phyloP scores from a whole-genome alignment of 2,888 invertebrate genomes.

The Caenorhabditis sinica region DNA sequence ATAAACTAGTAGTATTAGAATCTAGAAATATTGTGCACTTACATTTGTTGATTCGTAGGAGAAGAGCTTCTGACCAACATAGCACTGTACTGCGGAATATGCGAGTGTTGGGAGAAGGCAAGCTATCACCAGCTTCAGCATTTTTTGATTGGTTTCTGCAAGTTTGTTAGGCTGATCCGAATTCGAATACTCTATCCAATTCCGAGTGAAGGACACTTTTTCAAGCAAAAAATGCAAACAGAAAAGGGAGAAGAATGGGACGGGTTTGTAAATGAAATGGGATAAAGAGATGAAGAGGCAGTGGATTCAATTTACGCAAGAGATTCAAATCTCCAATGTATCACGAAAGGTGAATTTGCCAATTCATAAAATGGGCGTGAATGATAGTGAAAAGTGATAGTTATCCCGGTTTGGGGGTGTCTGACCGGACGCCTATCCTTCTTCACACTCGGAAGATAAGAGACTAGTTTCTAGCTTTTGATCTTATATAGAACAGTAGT shows the following conservation, averaged over 20 bases:
- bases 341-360: slow-evolving; percentile 56
- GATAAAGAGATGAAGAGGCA: slow-evolving; percentile 1
- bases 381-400: slow-evolving; percentile 57
- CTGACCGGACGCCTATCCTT: slow-evolving; percentile 38
- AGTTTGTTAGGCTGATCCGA: not conserved
- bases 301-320: slow-evolving; percentile 16
- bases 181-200: not conserved
- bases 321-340: slow-evolving; percentile 32
- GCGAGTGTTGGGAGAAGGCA: slow-evolving; percentile 60
- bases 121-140: slow-evolving; percentile 62
- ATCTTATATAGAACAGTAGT: slow-evolving; percentile 41
- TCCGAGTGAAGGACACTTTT: slow-evolving; percentile 10
- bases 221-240: slow-evolving; percentile 36
- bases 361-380: slow-evolving; percentile 24
- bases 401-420: slow-evolving; percentile 57
- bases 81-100: slow-evolving; percentile 79
- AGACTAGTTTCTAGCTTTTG: slow-evolving; percentile 53
- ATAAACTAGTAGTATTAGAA: too few relatives aligned
- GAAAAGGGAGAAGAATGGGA: slow-evolving; percentile 24
- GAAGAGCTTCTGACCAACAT: slow-evolving; percentile 82
- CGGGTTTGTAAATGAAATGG: slow-evolving; percentile 40
- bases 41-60: slow-evolving; percentile 81
- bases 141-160: not conserved
- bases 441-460: slow-evolving; percentile 36
- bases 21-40: too few relatives aligned